Evolutionary conservation across 2,888 invertebrate genomes (phyloP).

Genomic region (Cynaeus angustus): DNA sequence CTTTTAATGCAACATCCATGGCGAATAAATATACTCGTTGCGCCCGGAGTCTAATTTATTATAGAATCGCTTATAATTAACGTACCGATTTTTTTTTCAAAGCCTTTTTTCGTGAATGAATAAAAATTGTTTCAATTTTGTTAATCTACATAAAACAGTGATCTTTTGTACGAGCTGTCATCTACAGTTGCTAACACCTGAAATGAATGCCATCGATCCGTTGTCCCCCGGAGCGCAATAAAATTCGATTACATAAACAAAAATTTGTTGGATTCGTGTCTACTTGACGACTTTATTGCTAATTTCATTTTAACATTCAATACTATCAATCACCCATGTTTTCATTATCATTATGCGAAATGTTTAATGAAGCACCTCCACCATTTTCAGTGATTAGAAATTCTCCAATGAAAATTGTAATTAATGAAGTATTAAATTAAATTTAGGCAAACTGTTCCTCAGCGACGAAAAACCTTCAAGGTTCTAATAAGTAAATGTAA

Average conservation of each 20-base stretch:
- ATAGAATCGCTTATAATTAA: too few species aligned
- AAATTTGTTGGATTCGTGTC: conserved; percentile 7
- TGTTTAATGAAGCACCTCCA: too few species aligned
- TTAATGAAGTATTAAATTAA: too few species aligned
- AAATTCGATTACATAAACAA: conserved; percentile 36
- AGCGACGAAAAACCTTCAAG: too few species aligned
- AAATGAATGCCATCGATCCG: conserved; percentile 26
- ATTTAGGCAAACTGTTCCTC: too few species aligned
- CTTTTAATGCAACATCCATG: conserved; percentile 4
- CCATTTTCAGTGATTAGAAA: too few species aligned
- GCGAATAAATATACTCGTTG: neutral
- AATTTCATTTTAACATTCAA: conserved; percentile 2
- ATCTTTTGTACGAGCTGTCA: conserved; percentile 27
- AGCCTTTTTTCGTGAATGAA: neutral
- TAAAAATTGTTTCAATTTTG: neutral
- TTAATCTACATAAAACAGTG: neutral
- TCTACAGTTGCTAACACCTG: conserved; percentile 23
- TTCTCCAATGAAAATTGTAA: too few species aligned
- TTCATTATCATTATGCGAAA: too few species aligned
- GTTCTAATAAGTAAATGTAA: too few species aligned
- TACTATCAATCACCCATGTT: conserved; percentile 1
- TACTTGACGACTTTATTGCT: neutral
- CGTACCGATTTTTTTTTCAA: too few species aligned
- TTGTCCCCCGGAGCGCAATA: conserved; percentile 17
- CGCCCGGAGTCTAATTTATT: too few species aligned